Evolutionary conservation across 2,113 vertebrate species (phyloP), one percentile per base, ranked within the genome.

Genomic region (Cyanistes caeruleus): DNA sequence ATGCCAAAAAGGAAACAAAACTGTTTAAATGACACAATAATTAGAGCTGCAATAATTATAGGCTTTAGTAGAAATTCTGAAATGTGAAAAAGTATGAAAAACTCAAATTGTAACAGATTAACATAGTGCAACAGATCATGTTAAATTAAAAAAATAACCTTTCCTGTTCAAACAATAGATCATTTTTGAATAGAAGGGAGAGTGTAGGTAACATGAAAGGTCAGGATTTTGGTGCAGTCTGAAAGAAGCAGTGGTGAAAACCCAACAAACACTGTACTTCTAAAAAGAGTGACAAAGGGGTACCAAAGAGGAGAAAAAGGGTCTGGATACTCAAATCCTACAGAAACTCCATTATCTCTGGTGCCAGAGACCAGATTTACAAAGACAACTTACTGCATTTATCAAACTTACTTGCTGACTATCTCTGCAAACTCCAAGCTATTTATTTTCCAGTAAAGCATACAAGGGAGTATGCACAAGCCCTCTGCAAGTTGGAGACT

Each of bases 21-120:
- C 27, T 58, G 41, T 87, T 96, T 90, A 94, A 97, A 92, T 91
- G 78, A 87, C 65, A 95, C 74, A 73, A 84, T 88, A 96, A 96
- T 90, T 94, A 89, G 56, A 87, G 27, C 31, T 41, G 12, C 76
- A 62, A 69, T 78, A 92, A 95, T 91, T 88, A 92, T 2, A 94
- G 46, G 25, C 33, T 96, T 93, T 94, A 91, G 30, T 12, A 73
- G 23, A 68, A 89, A 96, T 58, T 94, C 55, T 83, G 74, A 94
- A 95, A 92, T 43, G 44, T 84, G 37, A 90, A 91, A 90, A 92
- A 5, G 3, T 28, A 82, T 60, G 11, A 65, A 95, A 95, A 95
- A 25, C 10, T 58, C 48, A 53, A 28, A 62, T 73, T 95, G 46
- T 69, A 93, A 86, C 63, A 76, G 21, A 59, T 59, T 89, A 80